phyloP scores from a whole-genome alignment of 2,113 vertebrate species.

The Pan troglodytes region NHGRI_mPanTro3-v2.1_pri NC_072410.2:24237001-24237500 shows the following conservation, averaged over 20 bases:
- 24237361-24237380: neutral
- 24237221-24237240: neutral
- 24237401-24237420: neutral
- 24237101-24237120: neutral
- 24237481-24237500: neutral
- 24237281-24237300: neutral
- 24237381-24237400: neutral
- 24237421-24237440: neutral
- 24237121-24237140: neutral
- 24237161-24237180: neutral
- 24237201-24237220: neutral
- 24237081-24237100: no score
- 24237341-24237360: neutral
- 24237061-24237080: neutral
- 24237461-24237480: neutral
- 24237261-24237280: neutral
- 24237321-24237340: neutral
- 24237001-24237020: neutral
- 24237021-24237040: neutral
- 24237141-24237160: neutral
- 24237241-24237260: neutral
- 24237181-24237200: neutral
- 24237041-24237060: neutral
- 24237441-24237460: neutral
- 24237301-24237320: neutral